A percentile compares a stretch with the other conserved stretches of the same genome.
Conservation (phyloP, 1,140 invertebrate species). For the Caerostris extrusa region DNA sequence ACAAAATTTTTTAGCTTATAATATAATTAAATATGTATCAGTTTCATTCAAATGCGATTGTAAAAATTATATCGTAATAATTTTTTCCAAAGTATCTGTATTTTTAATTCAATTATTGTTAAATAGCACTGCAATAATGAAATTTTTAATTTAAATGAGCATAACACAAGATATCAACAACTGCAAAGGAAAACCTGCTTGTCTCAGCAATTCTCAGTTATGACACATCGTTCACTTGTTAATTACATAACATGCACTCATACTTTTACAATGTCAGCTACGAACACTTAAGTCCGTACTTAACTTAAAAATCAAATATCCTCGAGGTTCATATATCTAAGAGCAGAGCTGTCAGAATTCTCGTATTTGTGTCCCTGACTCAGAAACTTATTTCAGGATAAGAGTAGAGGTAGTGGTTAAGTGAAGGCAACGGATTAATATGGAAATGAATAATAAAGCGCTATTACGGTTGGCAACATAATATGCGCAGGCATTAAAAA, state of each 20-base stretch:
- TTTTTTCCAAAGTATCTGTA: no score
- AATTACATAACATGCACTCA: neutral
- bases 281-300: neutral
- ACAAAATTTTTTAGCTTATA: no score
- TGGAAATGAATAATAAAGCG: conserved; percentile 55
- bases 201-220: no score
- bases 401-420: neutral
- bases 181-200: no score
- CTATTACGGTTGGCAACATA: neutral
- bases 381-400: neutral
- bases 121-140: no score
- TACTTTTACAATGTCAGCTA: neutral
- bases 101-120: no score
- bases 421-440: conserved; percentile 60
- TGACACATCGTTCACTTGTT: no score
- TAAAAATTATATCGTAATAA: no score
- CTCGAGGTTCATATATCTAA: neutral
- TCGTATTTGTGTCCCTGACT: conserved; percentile 40
- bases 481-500: conserved; percentile 59
- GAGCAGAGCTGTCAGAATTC: neutral
- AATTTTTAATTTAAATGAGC: no score
- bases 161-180: no score
- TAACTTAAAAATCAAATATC: neutral
- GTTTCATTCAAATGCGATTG: no score
- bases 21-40: no score